Evolutionary conservation across 2,888 invertebrate genomes (phyloP).

Genomic region (Serrognathus titanus): DNA sequence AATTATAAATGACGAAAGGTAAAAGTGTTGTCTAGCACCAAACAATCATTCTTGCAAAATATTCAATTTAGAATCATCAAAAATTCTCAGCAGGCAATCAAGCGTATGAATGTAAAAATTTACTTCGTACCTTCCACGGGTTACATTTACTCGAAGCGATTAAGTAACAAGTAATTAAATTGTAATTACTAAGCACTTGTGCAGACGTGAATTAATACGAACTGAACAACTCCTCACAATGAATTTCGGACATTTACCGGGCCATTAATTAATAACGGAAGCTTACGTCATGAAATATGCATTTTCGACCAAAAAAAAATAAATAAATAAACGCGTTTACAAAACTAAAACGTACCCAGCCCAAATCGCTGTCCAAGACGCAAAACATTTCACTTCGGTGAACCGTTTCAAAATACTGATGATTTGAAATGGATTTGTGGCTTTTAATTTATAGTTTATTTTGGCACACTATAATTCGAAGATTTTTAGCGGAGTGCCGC

Average conservation of each 20-base stretch:
- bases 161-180: neutral
- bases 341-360: slow-evolving; percentile 6
- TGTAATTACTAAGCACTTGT: neutral
- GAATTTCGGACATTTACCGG: too few relatives aligned
- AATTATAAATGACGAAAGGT: too few relatives aligned
- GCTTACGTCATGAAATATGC: too few relatives aligned
- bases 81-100: slow-evolving; percentile 1
- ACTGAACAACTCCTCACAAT: too few relatives aligned
- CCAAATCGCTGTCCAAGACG: slow-evolving; percentile 2
- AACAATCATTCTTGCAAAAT: neutral
- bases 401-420: slow-evolving; percentile 2
- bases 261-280: too few relatives aligned
- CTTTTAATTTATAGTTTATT: slow-evolving; percentile 6
- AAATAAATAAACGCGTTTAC: too few relatives aligned
- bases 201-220: neutral
- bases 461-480: slow-evolving; percentile 4
- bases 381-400: slow-evolving; percentile 4
- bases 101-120: neutral
- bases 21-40: neutral
- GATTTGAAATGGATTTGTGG: neutral
- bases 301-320: neutral
- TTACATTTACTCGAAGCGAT: neutral
- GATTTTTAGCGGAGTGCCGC: too few relatives aligned
- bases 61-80: neutral
- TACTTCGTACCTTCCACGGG: neutral